These are phyloP conservation scores for Fragum fragum DNA, from an alignment of 2,888 invertebrate genomes.

Conservation along the genomic window DNA sequence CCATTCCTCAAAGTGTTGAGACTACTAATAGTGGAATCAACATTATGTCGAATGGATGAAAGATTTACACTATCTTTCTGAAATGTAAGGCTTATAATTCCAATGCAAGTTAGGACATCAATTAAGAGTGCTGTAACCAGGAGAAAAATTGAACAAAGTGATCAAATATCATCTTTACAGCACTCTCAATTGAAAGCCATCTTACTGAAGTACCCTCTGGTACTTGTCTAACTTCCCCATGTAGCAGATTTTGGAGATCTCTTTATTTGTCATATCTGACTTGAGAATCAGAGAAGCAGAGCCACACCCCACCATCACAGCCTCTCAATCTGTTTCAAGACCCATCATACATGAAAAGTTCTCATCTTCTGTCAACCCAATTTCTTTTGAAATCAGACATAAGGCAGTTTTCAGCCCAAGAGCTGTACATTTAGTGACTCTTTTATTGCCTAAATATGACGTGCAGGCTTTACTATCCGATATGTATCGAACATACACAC, in stretches of 20 bases:
- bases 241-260: conserved; percentile 30
- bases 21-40: too few species aligned
- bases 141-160: too few species aligned
- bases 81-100: conserved; percentile 29
- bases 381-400: conserved; percentile 24
- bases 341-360: conserved; percentile 26
- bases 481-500: too few species aligned
- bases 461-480: too few species aligned
- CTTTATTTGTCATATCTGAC: too few species aligned
- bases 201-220: too few species aligned
- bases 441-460: conserved; percentile 28
- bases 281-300: conserved; percentile 26
- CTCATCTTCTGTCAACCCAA: background rate
- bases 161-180: too few species aligned
- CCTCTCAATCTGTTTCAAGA: too few species aligned
- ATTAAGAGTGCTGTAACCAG: too few species aligned
- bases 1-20: conserved; percentile 32
- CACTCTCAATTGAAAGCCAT: too few species aligned
- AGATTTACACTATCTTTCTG: too few species aligned
- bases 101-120: conserved; percentile 33
- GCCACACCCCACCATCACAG: conserved; percentile 39
- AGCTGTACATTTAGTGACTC: conserved; percentile 32
- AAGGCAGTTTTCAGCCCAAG: conserved; percentile 32
- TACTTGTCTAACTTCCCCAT: conserved; percentile 38
- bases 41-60: too few species aligned